Evolutionary conservation across 2,797 vertebrate species (phyloP).

Genomic region (Loris lydekkerianus): DNA sequence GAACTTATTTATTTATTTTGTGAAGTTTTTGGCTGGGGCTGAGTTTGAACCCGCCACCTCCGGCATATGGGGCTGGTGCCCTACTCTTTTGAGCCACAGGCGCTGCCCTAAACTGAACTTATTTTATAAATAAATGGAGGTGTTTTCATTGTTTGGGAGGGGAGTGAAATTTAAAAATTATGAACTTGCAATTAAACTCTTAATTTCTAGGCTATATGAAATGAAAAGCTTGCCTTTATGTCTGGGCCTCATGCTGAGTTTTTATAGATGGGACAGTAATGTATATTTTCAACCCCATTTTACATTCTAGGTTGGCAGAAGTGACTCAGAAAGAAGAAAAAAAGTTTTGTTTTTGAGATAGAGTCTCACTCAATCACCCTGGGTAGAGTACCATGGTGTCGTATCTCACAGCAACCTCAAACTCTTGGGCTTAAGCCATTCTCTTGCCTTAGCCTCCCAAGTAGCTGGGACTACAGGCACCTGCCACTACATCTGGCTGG

Average conservation of each 20-base stretch:
- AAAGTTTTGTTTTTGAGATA: too few relatives aligned
- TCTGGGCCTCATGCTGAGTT: neutral
- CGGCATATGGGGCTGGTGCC: too few relatives aligned
- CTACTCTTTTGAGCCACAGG: too few relatives aligned
- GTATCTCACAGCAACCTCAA: too few relatives aligned
- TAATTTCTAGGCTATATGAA: neutral
- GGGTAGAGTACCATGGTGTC: too few relatives aligned
- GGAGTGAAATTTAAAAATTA: neutral
- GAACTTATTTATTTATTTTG: neutral
- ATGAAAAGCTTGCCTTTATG: neutral
- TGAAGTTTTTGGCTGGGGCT: too few relatives aligned
- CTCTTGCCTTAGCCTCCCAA: too few relatives aligned
- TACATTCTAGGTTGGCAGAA: neutral
- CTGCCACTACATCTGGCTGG: too few relatives aligned
- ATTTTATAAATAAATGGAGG: neutral
- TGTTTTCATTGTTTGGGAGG: neutral
- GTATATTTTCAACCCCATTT: neutral
- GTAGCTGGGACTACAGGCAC: too few relatives aligned
- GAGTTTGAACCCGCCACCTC: too few relatives aligned
- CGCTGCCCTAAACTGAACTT: neutral
- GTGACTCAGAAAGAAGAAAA: neutral
- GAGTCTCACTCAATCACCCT: too few relatives aligned
- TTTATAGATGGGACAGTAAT: neutral
- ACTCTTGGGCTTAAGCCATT: too few relatives aligned
- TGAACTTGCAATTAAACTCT: constrained; percentile 2